Evolutionary conservation across 2,797 vertebrate species (phyloP), one percentile per base, ranked within the genome.

Genomic region (Micrastur ruficollis): DNA sequence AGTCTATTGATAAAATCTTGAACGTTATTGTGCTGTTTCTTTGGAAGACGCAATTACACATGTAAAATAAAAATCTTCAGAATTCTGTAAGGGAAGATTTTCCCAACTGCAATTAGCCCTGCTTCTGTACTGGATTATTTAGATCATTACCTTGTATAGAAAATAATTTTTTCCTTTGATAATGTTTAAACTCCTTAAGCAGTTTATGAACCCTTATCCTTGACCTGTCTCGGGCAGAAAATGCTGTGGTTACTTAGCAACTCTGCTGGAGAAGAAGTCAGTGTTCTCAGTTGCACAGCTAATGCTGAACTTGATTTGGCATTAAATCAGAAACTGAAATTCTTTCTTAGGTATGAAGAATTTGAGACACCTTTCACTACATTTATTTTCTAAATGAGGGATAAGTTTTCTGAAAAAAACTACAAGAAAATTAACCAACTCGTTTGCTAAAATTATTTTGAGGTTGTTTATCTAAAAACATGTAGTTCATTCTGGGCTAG

Each of bases 231-330:
- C 11, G 13, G 53, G 74, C 67, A 90, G 73, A 84, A 95, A 93
- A 65, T 5, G 0, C 38, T 32, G 40, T 86, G 47, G 95, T 95
- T 97, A 90, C 91, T 84, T 97, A 90, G 94, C 94, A 96, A 73
- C 81, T 92, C 73, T 67, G 36, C 74, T 85, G 76, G 32, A 95
- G 71, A 16, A 78, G 70, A 66, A 85, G 67, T 62, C 70, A 21
- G 15, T 46, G 73, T 81, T 96, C 88, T 55, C n/a, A 67, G 40
- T 67, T 92, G 73, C 80, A 52, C 47, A 46, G 66, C 86, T 93
- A 91, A 90, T 50, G 65, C 83, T 68, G 47, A 80, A 84, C 59
- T 89, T 95, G 72, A 81, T 93, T 92, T 95, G 74, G 80, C 91
- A 79, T 89, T 90, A 79, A 75, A 90, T 89, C 83, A 94, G 78